These are phyloP conservation scores for Eupelmus urozonus DNA, from an alignment of 2,888 invertebrate genomes.

Conservation along the genomic window DNA sequence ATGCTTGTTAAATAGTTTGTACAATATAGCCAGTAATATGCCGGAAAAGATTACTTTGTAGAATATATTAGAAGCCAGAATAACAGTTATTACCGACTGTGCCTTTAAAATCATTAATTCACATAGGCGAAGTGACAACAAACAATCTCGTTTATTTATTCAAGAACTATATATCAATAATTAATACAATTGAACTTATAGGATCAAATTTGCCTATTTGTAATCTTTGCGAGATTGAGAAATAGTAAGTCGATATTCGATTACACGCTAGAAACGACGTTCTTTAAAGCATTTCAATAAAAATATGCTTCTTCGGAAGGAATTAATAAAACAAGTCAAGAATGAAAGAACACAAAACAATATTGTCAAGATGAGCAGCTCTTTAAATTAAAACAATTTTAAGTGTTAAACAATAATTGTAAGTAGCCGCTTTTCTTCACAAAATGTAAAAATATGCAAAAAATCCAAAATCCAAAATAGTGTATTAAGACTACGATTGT, in stretches of 20 bases:
- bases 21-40: neutral
- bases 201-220: constrained; percentile 17
- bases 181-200: constrained; percentile 21
- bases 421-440: constrained; percentile 40
- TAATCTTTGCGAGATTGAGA: constrained; percentile 46
- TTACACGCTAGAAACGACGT: neutral
- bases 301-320: constrained; percentile 13
- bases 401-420: neutral
- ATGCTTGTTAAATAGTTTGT: neutral
- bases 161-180: neutral
- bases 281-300: constrained; percentile 1
- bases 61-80: too few species aligned
- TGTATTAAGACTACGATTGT: constrained; percentile 26
- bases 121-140: neutral
- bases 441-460: constrained; percentile 50
- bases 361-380: constrained; percentile 38
- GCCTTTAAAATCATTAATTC: neutral
- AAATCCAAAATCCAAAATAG: constrained; percentile 42
- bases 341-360: constrained; percentile 32
- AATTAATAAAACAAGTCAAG: constrained; percentile 27
- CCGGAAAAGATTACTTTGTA: too few species aligned
- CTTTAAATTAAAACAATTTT: neutral
- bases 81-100: neutral
- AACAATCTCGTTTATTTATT: constrained; percentile 17
- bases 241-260: constrained; percentile 45